A percentile compares a stretch with the other conserved stretches of the same genome.
These are phyloP conservation scores for Molossus alvarezi DNA, from an alignment of 2,797 vertebrate species.

Conservation along the genomic window DNA sequence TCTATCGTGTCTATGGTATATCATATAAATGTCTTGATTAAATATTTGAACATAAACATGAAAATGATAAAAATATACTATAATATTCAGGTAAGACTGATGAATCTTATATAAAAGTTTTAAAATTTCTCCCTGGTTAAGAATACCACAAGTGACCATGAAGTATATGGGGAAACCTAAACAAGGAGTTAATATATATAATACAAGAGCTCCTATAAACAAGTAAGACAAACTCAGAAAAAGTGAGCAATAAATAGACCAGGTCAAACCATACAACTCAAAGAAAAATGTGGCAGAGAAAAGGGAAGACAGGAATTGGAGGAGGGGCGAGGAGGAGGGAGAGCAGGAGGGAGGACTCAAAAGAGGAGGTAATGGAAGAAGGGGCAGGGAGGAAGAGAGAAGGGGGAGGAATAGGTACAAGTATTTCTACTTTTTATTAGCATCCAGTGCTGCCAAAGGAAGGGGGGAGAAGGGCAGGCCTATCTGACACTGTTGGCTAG, in stretches of 20 bases:
- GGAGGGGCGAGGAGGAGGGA: rapidly evolving
- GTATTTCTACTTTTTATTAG: neutral
- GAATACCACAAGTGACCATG: neutral
- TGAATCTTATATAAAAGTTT: slow-evolving; percentile 15
- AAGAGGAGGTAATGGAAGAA: neutral
- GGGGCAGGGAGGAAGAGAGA: rapidly evolving
- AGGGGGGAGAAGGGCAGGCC: neutral
- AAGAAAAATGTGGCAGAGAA: neutral
- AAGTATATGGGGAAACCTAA: slow-evolving; percentile 19
- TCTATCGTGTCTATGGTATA: neutral
- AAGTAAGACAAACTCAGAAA: neutral
- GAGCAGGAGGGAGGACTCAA: neutral
- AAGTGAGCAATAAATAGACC: neutral
- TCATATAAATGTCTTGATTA: slow-evolving; percentile 42
- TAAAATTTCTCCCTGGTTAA: slow-evolving; percentile 9
- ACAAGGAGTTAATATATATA: neutral
- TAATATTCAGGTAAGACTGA: slow-evolving; percentile 10
- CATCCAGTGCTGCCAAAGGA: neutral
- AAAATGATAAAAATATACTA: slow-evolving; percentile 5
- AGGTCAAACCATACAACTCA: slow-evolving; percentile 30
- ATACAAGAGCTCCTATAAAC: neutral
- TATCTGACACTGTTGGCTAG: neutral
- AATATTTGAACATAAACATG: slow-evolving; percentile 23
- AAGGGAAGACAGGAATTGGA: neutral
- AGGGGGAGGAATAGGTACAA: neutral